phyloP scores from a whole-genome alignment of 2,888 invertebrate genomes.

The Papilio gigon region DNA sequence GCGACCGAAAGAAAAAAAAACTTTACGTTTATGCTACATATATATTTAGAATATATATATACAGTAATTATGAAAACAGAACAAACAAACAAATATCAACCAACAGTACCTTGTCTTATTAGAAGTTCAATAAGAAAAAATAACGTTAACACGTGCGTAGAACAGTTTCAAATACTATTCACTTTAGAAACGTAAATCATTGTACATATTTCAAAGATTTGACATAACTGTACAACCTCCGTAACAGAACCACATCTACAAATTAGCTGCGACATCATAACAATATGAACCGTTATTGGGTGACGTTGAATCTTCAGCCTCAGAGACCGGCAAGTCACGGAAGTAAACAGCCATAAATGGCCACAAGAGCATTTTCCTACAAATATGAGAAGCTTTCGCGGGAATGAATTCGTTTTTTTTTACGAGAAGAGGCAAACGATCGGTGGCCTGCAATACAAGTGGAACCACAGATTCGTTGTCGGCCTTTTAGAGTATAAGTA shows the following conservation, averaged over 20 bases:
- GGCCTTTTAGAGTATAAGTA: too few relatives aligned
- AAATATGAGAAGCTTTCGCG: not conserved
- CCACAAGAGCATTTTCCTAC: not conserved
- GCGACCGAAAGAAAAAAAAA: not conserved
- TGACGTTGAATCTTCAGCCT: constrained; percentile 12
- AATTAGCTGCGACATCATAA: constrained; percentile 42
- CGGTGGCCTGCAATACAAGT: too few relatives aligned
- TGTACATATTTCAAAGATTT: constrained; percentile 8
- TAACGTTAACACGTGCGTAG: not conserved
- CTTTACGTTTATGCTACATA: too few relatives aligned
- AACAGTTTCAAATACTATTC: not conserved
- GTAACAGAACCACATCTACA: constrained; percentile 30
- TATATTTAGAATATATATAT: too few relatives aligned
- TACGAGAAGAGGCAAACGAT: too few relatives aligned
- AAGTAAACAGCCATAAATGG: constrained; percentile 14
- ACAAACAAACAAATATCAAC: not conserved
- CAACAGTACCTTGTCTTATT: not conserved
- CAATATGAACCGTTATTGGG: constrained; percentile 36
- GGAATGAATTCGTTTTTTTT: not conserved
- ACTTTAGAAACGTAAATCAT: constrained; percentile 3
- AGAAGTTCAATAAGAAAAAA: not conserved
- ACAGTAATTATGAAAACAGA: not conserved
- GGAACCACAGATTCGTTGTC: too few relatives aligned
- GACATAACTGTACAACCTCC: constrained; percentile 34
- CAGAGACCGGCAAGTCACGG: constrained; percentile 13